Percentiles rank a stretch among this genome's conserved stretches.
Evolutionary conservation across 2,797 vertebrate genomes (phyloP).

Genomic region (Acridotheres tristis): DNA sequence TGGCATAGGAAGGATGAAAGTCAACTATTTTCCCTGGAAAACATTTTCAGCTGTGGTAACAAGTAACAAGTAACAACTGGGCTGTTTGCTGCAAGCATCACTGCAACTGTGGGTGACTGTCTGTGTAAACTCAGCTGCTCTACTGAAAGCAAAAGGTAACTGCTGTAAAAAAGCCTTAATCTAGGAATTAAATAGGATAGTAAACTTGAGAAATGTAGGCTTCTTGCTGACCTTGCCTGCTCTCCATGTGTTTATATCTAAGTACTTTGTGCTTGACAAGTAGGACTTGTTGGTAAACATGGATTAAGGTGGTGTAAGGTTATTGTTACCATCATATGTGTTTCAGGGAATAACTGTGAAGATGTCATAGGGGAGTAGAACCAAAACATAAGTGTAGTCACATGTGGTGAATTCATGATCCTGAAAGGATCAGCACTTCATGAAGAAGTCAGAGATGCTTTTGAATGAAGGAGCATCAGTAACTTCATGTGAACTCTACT

Average conservation of each 20-base stretch:
- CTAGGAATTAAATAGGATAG: neutral
- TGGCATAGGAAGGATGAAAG: neutral
- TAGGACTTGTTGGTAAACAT: neutral
- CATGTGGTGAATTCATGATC: neutral
- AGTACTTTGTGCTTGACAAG: neutral
- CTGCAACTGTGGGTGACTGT: neutral
- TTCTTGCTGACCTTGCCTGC: neutral
- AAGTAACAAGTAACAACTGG: neutral
- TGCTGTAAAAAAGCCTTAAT: neutral
- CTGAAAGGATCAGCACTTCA: neutral
- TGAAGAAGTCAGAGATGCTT: neutral
- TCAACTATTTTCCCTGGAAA: neutral
- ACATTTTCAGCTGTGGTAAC: neutral
- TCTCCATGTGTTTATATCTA: neutral
- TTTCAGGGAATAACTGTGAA: neutral
- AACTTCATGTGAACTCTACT: neutral
- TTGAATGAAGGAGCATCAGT: neutral
- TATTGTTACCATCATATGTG: neutral
- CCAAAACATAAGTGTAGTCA: accelerated
- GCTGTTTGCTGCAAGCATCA: neutral
- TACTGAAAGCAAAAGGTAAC: neutral
- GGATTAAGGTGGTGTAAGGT: neutral
- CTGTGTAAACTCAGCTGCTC: neutral
- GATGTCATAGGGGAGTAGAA: neutral
- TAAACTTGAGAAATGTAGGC: neutral